Conservation (phyloP, 2,797 vertebrate species). For the Xyrichtys novacula region DNA sequence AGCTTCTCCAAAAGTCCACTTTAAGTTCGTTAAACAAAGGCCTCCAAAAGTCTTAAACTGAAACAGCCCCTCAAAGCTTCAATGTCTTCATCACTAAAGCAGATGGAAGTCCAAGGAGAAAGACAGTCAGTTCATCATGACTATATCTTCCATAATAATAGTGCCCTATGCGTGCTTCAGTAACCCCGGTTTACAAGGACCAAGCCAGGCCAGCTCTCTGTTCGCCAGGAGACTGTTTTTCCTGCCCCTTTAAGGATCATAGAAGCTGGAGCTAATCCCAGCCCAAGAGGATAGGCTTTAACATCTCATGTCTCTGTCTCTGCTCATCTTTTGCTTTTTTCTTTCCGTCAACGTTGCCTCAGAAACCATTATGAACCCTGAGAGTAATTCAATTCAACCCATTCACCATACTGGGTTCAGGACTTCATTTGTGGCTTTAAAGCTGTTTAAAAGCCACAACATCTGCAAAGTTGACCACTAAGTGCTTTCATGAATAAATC, state of each 20-base stretch:
- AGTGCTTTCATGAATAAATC: slow-evolving; percentile 59
- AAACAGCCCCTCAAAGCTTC: no score
- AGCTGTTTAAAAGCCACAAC: slow-evolving; percentile 47
- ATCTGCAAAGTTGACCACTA: slow-evolving; percentile 60
- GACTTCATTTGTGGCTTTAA: slow-evolving; percentile 46
- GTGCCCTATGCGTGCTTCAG: slow-evolving; percentile 1
- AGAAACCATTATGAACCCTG: slow-evolving; percentile 18
- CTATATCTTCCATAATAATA: slow-evolving; percentile 18
- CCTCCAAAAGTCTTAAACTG: no score
- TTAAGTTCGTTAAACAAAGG: no score
- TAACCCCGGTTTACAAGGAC: slow-evolving; percentile 32
- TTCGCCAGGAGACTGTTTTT: slow-evolving; percentile 43
- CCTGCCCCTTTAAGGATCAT: slow-evolving; percentile 28
- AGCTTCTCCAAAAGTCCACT: no score
- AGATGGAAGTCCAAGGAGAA: neutral
- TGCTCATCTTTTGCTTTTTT: slow-evolving; percentile 2
- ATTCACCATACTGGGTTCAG: slow-evolving; percentile 24
- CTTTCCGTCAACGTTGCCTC: slow-evolving; percentile 15
- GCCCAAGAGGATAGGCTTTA: slow-evolving; percentile 27
- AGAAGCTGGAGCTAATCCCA: slow-evolving; percentile 40
- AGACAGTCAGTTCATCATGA: slow-evolving; percentile 14
- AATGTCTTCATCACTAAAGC: no score
- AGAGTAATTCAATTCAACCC: slow-evolving; percentile 30
- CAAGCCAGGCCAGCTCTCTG: slow-evolving; percentile 22
- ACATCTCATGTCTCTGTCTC: slow-evolving; percentile 32